phyloP scores from a whole-genome alignment of 2,797 vertebrate species.

The Rhinichthys osculus region DNA sequence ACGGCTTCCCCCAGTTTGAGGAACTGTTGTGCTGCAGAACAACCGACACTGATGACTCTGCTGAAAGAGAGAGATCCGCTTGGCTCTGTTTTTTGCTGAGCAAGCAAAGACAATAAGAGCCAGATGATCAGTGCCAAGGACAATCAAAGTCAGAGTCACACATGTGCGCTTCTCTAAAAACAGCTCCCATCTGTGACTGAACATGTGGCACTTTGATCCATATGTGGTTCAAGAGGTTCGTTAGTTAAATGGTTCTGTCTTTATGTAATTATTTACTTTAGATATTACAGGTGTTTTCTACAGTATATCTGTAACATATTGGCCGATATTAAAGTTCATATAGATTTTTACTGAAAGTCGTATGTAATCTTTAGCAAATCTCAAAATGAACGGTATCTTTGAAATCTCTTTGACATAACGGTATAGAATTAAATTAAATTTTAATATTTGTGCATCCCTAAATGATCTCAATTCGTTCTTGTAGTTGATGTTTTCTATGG shows the following conservation, averaged over 20 bases:
- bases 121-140: constrained; percentile 32
- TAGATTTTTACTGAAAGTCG: too few species aligned
- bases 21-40: constrained; percentile 19
- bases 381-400: background rate
- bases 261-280: background rate
- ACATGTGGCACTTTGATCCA: constrained; percentile 18
- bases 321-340: too few species aligned
- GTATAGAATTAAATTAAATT: background rate
- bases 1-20: background rate
- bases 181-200: constrained; percentile 22
- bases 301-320: background rate
- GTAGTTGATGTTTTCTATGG: background rate
- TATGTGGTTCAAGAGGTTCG: background rate
- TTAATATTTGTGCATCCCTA: background rate
- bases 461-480: background rate
- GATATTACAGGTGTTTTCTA: background rate
- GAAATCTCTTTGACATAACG: background rate
- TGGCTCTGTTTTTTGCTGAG: constrained; percentile 49
- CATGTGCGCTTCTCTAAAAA: constrained; percentile 20
- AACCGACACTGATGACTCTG: constrained; percentile 22
- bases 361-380: background rate
- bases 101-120: constrained; percentile 49
- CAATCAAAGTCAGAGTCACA: constrained; percentile 17
- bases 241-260: background rate
- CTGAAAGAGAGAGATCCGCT: background rate